These are phyloP conservation scores for Sinodicranocentrus sp. DNA, from an alignment of 2,888 invertebrate species.

Conservation along the genomic window DNA sequence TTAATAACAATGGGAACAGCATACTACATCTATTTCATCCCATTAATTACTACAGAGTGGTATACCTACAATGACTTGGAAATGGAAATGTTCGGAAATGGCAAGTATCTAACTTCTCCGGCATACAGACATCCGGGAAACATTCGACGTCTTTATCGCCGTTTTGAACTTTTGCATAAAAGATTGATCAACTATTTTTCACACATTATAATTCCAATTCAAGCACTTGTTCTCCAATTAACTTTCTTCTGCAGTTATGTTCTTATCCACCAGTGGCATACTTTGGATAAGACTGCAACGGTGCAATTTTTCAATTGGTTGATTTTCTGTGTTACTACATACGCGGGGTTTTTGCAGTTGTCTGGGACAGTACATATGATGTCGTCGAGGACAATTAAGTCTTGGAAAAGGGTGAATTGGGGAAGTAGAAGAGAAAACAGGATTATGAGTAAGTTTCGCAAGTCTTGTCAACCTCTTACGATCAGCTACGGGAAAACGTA, in stretches of 20 bases:
- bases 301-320: slow-evolving; percentile 11
- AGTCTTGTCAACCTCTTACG: slow-evolving; percentile 7
- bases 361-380: neutral
- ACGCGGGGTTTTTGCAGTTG: neutral
- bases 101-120: neutral
- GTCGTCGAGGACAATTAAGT: neutral
- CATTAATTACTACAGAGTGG: slow-evolving; percentile 6
- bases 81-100: neutral
- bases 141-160: slow-evolving; percentile 3
- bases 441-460: neutral
- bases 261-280: slow-evolving; percentile 10
- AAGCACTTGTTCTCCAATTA: slow-evolving; percentile 5
- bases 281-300: neutral
- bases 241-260: slow-evolving; percentile 28
- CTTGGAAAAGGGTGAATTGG: slow-evolving; percentile 29
- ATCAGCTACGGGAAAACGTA: slow-evolving; percentile 16
- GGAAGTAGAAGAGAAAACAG: slow-evolving; percentile 21
- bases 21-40: slow-evolving; percentile 23
- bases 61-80: neutral
- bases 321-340: neutral
- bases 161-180: slow-evolving; percentile 7
- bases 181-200: neutral
- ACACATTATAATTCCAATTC: slow-evolving; percentile 12
- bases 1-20: neutral
- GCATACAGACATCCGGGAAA: neutral